Conservation (phyloP, 1,140 invertebrate species). For the Micrasema minimum region DNA sequence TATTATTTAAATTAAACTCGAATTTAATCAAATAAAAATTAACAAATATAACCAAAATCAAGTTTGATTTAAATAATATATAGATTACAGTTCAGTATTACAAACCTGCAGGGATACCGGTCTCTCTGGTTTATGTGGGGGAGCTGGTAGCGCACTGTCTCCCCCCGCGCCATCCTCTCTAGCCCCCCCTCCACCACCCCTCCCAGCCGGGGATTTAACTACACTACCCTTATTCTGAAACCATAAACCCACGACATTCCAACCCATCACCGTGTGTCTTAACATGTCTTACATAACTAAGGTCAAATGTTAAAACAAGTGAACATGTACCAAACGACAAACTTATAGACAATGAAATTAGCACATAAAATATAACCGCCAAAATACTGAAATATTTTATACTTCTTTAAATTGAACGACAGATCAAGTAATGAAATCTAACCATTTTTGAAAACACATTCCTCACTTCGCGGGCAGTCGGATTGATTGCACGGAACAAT, state of each 20-base stretch:
- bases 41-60: too few species aligned
- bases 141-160: slow-evolving; percentile 57
- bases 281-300: background rate
- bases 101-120: slow-evolving; percentile 75
- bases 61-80: too few species aligned
- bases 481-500: slow-evolving; percentile 3
- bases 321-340: background rate
- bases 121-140: slow-evolving; percentile 68
- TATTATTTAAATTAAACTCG: too few species aligned
- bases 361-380: too few species aligned
- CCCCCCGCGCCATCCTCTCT: slow-evolving; percentile 59
- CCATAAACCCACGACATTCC: slow-evolving; percentile 58
- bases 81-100: too few species aligned
- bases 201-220: slow-evolving; percentile 70
- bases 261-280: slow-evolving; percentile 49
- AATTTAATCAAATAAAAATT: too few species aligned
- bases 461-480: slow-evolving; percentile 8
- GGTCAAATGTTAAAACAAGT: slow-evolving; percentile 19
- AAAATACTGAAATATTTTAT: background rate
- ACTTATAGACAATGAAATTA: too few species aligned
- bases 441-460: slow-evolving; percentile 30
- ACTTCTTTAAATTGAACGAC: background rate
- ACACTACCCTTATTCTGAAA: slow-evolving; percentile 73
- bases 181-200: slow-evolving; percentile 27
- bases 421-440: background rate